phyloP scores from a whole-genome alignment of 2,113 vertebrate species.

The Thermophis baileyi region DNA sequence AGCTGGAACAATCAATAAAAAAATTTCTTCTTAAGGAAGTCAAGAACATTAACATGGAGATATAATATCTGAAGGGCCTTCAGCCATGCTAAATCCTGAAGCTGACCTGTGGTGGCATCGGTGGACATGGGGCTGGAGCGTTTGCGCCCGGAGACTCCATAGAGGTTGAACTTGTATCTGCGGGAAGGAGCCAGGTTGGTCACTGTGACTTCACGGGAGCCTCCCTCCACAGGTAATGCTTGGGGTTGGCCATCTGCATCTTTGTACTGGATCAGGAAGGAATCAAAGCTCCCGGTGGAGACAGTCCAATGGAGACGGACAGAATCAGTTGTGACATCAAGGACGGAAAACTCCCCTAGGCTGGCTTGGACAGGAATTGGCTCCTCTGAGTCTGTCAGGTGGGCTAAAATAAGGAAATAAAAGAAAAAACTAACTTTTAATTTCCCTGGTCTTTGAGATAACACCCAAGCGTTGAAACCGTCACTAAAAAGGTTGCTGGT shows the following conservation, averaged over 20 bases:
- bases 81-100: neutral
- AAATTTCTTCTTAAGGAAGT: neutral
- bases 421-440: no score
- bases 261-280: slow-evolving; percentile 57
- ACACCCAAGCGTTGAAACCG: no score
- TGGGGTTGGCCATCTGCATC: slow-evolving; percentile 30
- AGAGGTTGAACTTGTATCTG: slow-evolving; percentile 64
- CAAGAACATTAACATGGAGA: neutral
- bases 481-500: no score
- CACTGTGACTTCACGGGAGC: neutral
- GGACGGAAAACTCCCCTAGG: slow-evolving; percentile 8
- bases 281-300: slow-evolving; percentile 50
- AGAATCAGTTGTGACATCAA: slow-evolving; percentile 32
- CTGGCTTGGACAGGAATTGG: neutral
- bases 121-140: slow-evolving; percentile 42
- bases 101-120: slow-evolving; percentile 57
- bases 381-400: no score
- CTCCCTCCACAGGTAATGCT: neutral
- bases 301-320: slow-evolving; percentile 51
- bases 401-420: neutral
- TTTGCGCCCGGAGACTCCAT: slow-evolving; percentile 34
- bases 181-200: slow-evolving; percentile 21
- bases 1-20: neutral
- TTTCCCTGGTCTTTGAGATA: no score
- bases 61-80: no score